Conservation (phyloP, 2,797 vertebrate species). For the Microctenopoma stevenorrisi region DNA sequence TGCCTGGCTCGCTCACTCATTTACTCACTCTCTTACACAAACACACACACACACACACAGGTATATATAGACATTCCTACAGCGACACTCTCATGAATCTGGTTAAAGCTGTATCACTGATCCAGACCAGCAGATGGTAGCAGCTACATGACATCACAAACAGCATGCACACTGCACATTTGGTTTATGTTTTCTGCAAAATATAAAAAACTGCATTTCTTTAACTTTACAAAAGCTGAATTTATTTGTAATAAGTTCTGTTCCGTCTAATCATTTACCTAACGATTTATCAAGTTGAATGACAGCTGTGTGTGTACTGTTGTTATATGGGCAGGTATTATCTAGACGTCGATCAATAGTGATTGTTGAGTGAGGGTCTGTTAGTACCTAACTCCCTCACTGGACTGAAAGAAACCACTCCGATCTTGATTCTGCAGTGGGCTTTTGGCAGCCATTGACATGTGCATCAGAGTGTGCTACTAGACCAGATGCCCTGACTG, state of each 20-base stretch:
- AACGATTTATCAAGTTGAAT: neutral
- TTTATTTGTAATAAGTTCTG: neutral
- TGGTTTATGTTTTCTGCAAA: no score
- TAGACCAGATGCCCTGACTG: constrained; percentile 43
- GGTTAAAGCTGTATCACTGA: constrained; percentile 2
- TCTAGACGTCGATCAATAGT: neutral
- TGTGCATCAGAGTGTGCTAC: constrained; percentile 18
- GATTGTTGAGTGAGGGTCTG: constrained; percentile 7
- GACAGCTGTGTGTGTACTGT: neutral
- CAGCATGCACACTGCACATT: neutral
- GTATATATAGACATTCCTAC: neutral
- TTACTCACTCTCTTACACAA: no score
- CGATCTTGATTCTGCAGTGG: constrained; percentile 25
- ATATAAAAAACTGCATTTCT: neutral
- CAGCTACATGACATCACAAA: constrained; percentile 14
- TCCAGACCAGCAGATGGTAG: constrained; percentile 48
- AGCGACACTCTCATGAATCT: neutral
- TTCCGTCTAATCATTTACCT: neutral
- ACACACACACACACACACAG: neutral
- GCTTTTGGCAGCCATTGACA: constrained; percentile 11
- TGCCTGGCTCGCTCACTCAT: neutral
- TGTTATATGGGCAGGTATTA: neutral
- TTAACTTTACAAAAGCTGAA: neutral
- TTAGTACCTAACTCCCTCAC: constrained; percentile 4
- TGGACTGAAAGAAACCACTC: neutral